Conservation (phyloP, 1,140 invertebrate genomes). For the Pseudomyrmex concolor region DNA sequence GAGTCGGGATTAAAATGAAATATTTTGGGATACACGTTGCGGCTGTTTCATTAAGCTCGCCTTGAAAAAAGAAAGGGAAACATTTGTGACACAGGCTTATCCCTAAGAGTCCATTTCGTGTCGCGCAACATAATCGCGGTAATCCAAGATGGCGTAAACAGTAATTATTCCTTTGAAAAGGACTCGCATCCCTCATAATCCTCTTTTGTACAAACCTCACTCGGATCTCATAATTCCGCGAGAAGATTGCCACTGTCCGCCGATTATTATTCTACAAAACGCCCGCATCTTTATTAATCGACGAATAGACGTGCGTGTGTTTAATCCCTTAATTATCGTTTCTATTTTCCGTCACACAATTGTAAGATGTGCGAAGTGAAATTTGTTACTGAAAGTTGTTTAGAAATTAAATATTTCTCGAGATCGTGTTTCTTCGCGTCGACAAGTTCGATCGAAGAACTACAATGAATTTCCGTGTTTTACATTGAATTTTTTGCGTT, state of each 20-base stretch:
- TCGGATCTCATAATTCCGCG: conserved; percentile 45
- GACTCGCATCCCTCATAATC: conserved; percentile 59
- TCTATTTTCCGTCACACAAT: background rate
- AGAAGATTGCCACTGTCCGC: conserved; percentile 21
- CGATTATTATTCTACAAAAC: conserved; percentile 34
- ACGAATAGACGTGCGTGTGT: background rate
- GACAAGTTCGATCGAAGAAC: background rate
- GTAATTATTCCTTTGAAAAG: conserved; percentile 64
- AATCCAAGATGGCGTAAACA: conserved; percentile 58
- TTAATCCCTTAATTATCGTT: conserved; percentile 21
- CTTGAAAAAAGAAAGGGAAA: conserved; percentile 18
- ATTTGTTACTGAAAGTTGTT: background rate
- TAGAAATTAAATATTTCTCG: background rate
- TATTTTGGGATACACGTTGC: conserved; percentile 48
- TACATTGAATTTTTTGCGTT: background rate
- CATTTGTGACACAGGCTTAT: conserved; percentile 44
- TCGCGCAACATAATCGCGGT: conserved; percentile 53
- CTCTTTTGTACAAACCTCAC: conserved; percentile 1
- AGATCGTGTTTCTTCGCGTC: background rate
- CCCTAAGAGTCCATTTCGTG: conserved; percentile 57
- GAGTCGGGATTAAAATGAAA: conserved; percentile 61
- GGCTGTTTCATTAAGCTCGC: conserved; percentile 53
- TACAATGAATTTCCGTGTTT: background rate
- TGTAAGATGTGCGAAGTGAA: no score
- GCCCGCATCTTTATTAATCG: conserved; percentile 64